Base-by-base conservation (phyloP, 2,113 vertebrate species). In the Genyomyrus donnyi region DNA sequence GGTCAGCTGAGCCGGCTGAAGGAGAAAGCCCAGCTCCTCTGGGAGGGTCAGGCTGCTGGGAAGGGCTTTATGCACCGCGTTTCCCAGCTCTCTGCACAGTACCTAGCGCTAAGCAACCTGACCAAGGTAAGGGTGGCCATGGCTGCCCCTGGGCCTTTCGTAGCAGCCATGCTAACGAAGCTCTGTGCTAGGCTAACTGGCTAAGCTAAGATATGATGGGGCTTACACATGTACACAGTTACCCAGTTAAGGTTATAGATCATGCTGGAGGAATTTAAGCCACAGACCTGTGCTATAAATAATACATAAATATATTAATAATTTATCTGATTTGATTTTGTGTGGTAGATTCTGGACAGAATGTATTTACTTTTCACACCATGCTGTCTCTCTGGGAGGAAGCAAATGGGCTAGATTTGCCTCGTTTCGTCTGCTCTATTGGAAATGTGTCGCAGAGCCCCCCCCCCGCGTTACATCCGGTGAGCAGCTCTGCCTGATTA, bases 11-110 rank as follows among this genome's bases (percentile, higher is more conserved):
- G 95, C 95, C 96, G 95, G 93, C 97, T 99, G 91, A 98, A 97
- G 95, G 97, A 98, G 92, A 97, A 97, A 96, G 98, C 98, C 95
- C 97, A 97, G 93, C 96, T 96, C 95, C 97, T 99, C 91, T 98
- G 97, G 97, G 98, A 99, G 95, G 98, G 97, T 92, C 97, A 98
- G 94, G 97, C 97, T 91, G 97, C 97, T 92, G 97, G 97, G 94
- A 98, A 97, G 96, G 98, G 97, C 95, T 99, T 99, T 95, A 95
- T 97, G 94, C 98, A 98, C 95, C 97, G 97, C 93, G 98, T 99
- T 88, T 99, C 98, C 92, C 98, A 98, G 95, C 96, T 99, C 91
- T 98, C 97, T 89, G 97, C 98, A 87, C 97, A 97, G 87, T 99
- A 97, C 93, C 96, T 99, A 93, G 96, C 98, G 90, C 96, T 99